Evolutionary conservation across 2,113 vertebrate genomes (phyloP).

Genomic region (Aythya baeri): DNA sequence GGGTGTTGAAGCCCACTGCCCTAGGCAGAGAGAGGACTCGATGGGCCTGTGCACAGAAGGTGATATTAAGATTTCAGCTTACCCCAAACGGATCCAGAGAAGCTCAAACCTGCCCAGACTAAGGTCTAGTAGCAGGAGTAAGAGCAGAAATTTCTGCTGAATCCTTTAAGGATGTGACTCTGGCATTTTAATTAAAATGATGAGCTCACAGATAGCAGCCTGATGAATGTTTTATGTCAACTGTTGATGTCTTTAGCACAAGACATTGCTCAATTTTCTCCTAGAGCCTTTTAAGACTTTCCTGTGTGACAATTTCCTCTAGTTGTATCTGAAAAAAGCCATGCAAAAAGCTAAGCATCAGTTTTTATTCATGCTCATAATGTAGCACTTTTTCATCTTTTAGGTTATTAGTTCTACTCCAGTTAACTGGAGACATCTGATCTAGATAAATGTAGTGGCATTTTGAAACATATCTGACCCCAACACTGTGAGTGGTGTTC

Average conservation of each 20-base stretch:
- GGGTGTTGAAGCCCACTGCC: rapidly evolving
- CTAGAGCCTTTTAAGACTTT: neutral
- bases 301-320: neutral
- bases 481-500: neutral
- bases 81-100: neutral
- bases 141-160: neutral
- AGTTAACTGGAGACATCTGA: neutral
- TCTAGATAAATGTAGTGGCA: neutral
- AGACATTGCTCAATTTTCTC: neutral
- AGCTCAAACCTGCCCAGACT: neutral
- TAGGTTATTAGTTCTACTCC: neutral
- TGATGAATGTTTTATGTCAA: neutral
- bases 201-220: rapidly evolving
- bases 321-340: neutral
- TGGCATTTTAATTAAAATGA: neutral
- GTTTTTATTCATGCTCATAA: neutral
- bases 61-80: rapidly evolving
- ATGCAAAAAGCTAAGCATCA: neutral
- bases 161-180: neutral
- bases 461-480: neutral
- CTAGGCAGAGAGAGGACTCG: too few relatives aligned
- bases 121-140: neutral
- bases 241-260: neutral
- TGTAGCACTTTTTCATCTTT: neutral
- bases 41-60: neutral